phyloP scores from a whole-genome alignment of 2,888 invertebrate species.

The Prenolepis imparis region DNA sequence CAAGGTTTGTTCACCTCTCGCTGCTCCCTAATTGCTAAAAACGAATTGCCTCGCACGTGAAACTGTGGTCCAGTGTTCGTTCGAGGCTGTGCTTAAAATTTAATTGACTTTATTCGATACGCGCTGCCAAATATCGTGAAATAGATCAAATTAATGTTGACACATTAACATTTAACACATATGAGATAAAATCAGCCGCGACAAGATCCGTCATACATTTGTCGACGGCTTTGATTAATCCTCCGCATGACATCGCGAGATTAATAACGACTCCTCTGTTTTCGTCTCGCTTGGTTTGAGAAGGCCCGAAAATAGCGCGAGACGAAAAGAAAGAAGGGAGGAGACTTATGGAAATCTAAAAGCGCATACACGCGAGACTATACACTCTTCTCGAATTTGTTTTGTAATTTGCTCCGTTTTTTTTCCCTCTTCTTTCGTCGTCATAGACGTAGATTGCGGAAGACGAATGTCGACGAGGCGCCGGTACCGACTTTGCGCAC shows the following conservation, averaged over 20 bases:
- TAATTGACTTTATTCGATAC: not conserved
- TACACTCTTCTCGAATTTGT: slow-evolving; percentile 18
- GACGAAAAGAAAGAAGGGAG: not conserved
- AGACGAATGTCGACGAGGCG: slow-evolving; percentile 58
- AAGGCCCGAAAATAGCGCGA: slow-evolving; percentile 57
- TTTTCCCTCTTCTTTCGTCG: not conserved
- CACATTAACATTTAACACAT: not conserved
- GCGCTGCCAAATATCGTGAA: not conserved
- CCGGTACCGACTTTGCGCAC: not conserved
- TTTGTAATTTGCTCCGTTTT: slow-evolving; percentile 27
- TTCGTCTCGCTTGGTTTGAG: slow-evolving; percentile 28
- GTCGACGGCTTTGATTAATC: slow-evolving; percentile 50
- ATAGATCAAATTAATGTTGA: not conserved
- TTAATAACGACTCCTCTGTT: slow-evolving; percentile 63
- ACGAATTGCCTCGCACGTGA: slow-evolving; percentile 5
- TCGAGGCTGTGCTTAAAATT: not conserved
- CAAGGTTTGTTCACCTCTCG: slow-evolving; percentile 58
- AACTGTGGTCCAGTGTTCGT: not conserved
- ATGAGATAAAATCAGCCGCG: not conserved
- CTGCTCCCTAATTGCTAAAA: slow-evolving; percentile 46
- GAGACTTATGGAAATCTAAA: slow-evolving; percentile 9
- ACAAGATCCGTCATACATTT: slow-evolving; percentile 31
- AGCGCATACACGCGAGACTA: not conserved
- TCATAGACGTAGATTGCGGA: slow-evolving; percentile 52
- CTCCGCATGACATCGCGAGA: slow-evolving; percentile 55